Evolutionary conservation across 1,140 invertebrate species (phyloP).

Genomic region (Hirudo medicinalis): DNA sequence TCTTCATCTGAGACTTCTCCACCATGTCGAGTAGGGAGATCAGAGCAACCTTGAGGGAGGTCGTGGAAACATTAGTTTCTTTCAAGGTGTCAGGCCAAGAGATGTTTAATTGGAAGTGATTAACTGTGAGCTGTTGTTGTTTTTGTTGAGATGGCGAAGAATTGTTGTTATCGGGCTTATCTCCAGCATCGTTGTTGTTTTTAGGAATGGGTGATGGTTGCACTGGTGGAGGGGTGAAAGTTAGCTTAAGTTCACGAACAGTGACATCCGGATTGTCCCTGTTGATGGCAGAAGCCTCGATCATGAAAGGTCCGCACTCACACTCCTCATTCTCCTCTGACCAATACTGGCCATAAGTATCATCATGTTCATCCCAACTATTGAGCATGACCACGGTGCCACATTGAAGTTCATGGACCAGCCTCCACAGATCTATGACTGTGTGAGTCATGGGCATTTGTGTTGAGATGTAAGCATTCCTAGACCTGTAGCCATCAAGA

Average conservation of each 20-base stretch:
- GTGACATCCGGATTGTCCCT: slow-evolving; percentile 18
- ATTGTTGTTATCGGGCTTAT: neutral
- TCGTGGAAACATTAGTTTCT: slow-evolving; percentile 10
- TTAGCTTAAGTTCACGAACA: slow-evolving; percentile 21
- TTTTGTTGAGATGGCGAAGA: neutral
- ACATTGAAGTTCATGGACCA: slow-evolving; percentile 36
- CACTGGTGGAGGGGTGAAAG: neutral
- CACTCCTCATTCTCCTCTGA: slow-evolving; percentile 20
- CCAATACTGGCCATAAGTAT: slow-evolving; percentile 23
- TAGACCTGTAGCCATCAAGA: slow-evolving; percentile 33
- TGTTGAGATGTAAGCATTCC: slow-evolving; percentile 35
- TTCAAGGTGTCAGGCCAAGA: slow-evolving; percentile 30
- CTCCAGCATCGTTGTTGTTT: neutral
- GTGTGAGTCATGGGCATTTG: slow-evolving; percentile 39
- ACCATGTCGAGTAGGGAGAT: slow-evolving; percentile 35
- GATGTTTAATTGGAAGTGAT: slow-evolving; percentile 38
- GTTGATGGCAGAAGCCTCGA: slow-evolving; percentile 16
- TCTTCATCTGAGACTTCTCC: slow-evolving; percentile 35
- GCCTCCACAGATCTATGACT: slow-evolving; percentile 37
- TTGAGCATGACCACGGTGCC: slow-evolving; percentile 32
- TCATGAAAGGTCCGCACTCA: slow-evolving; percentile 22
- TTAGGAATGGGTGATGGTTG: neutral
- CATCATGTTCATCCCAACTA: slow-evolving; percentile 35
- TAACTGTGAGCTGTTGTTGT: slow-evolving; percentile 26
- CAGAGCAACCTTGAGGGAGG: slow-evolving; percentile 32